phyloP scores from a whole-genome alignment of 2,113 vertebrate species.

The Pseudorhombus dupliciocellatus region DNA sequence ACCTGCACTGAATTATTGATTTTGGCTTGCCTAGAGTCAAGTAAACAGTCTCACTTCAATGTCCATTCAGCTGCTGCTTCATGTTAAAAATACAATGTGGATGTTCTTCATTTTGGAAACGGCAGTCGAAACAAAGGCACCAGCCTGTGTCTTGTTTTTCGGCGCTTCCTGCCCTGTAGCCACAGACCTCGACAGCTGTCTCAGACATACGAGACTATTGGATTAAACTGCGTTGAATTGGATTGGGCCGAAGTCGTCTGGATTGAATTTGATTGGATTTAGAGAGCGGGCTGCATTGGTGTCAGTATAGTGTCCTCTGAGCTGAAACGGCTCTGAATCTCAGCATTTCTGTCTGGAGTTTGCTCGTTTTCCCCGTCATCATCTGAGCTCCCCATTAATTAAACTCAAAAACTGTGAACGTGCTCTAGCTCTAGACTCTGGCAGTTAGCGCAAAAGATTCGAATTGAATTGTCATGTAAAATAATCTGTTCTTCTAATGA shows the following conservation, averaged over 20 bases:
- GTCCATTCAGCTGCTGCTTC: background rate
- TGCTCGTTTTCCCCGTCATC: background rate
- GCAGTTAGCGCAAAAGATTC: no score
- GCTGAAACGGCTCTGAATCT: conserved; percentile 10
- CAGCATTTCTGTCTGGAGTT: background rate
- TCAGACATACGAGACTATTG: conserved; percentile 4
- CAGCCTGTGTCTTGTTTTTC: background rate
- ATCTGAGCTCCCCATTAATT: background rate
- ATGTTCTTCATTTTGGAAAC: background rate
- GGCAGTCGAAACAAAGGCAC: background rate
- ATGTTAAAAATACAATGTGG: background rate
- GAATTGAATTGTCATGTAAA: background rate
- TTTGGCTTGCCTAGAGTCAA: background rate
- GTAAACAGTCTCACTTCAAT: background rate
- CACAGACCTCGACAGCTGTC: conserved; percentile 7
- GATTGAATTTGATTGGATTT: conserved; percentile 33
- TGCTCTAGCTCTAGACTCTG: background rate
- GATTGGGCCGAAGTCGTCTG: conserved; percentile 1
- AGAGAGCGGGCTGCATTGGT: background rate
- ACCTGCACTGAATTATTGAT: background rate
- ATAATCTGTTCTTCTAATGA: background rate
- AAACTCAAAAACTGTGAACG: background rate
- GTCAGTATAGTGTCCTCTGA: conserved; percentile 5
- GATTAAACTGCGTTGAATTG: conserved; percentile 3
- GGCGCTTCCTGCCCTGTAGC: background rate